phyloP scores from a whole-genome alignment of 2,797 vertebrate genomes.

The Karalla daura region DNA sequence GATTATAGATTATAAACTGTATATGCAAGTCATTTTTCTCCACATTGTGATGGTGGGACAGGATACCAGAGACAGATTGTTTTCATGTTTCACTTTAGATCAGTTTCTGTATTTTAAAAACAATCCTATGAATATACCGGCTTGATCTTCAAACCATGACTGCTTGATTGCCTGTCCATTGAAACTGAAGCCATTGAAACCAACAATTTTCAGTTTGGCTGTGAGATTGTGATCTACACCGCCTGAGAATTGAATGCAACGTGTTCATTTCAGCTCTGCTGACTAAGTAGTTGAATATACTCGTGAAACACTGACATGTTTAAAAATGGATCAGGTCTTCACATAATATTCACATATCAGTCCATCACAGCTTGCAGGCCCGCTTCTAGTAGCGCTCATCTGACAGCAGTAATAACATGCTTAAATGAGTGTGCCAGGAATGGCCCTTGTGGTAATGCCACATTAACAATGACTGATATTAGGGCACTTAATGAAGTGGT shows the following conservation, averaged over 20 bases:
- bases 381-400: background rate
- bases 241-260: background rate
- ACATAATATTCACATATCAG: background rate
- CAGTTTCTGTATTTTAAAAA: background rate
- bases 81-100: background rate
- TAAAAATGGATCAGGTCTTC: background rate
- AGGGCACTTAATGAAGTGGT: slow-evolving; percentile 23
- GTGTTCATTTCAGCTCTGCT: background rate
- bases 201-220: background rate
- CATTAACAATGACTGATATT: slow-evolving; percentile 5
- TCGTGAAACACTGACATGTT: background rate
- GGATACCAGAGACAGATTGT: background rate
- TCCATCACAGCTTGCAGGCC: background rate
- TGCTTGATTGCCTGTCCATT: background rate
- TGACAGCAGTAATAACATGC: slow-evolving; percentile 13
- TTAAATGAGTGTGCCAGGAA: slow-evolving; percentile 20
- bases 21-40: too few species aligned
- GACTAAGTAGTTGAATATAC: background rate
- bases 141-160: background rate
- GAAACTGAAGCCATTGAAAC: background rate
- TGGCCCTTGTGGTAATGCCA: slow-evolving; percentile 7
- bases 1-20: too few species aligned
- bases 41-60: too few species aligned
- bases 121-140: too few species aligned
- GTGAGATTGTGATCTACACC: background rate